A percentile compares a stretch with the other conserved stretches of the same genome.
Conservation (phyloP, 2,113 vertebrate species). For the Oophaga pumilio region DNA sequence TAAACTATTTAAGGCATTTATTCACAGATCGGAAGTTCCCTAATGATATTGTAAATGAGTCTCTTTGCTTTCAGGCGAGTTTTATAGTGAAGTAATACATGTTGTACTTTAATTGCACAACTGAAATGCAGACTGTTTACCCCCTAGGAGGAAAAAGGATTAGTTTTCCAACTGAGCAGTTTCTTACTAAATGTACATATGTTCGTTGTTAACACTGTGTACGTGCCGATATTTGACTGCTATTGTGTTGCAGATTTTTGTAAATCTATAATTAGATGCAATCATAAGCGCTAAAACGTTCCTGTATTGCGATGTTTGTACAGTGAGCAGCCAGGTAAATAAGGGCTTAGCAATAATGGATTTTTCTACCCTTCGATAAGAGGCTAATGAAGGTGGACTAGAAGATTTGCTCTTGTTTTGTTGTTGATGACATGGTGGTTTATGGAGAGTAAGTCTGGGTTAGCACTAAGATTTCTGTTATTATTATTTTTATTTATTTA, state of each 20-base stretch:
- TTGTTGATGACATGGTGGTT: neutral
- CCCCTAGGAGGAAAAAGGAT: constrained; percentile 42
- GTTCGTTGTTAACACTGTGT: constrained; percentile 28
- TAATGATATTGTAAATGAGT: constrained; percentile 37
- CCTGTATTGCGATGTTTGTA: neutral
- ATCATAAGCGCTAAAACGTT: neutral
- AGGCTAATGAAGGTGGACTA: neutral
- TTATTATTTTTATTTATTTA: too few species aligned
- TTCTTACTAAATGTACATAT: constrained; percentile 47
- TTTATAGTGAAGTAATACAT: constrained; percentile 16
- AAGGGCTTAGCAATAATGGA: neutral
- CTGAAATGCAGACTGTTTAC: constrained; percentile 26
- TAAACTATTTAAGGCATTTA: constrained; percentile 24
- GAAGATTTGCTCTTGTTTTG: neutral
- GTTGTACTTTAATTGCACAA: constrained; percentile 29
- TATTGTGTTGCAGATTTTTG: neutral
- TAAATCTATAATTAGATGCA: constrained; percentile 16
- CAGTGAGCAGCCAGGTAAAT: neutral
- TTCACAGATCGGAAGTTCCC: constrained; percentile 30
- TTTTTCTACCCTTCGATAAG: neutral
- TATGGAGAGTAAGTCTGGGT: too few species aligned
- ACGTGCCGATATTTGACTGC: neutral
- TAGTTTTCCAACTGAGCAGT: constrained; percentile 26
- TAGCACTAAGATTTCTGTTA: too few species aligned
- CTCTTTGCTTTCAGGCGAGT: constrained; percentile 9